Percentiles rank a stretch among this genome's conserved stretches.
phyloP scores from a whole-genome alignment of 2,113 vertebrate genomes.

The Fulica atra region DNA sequence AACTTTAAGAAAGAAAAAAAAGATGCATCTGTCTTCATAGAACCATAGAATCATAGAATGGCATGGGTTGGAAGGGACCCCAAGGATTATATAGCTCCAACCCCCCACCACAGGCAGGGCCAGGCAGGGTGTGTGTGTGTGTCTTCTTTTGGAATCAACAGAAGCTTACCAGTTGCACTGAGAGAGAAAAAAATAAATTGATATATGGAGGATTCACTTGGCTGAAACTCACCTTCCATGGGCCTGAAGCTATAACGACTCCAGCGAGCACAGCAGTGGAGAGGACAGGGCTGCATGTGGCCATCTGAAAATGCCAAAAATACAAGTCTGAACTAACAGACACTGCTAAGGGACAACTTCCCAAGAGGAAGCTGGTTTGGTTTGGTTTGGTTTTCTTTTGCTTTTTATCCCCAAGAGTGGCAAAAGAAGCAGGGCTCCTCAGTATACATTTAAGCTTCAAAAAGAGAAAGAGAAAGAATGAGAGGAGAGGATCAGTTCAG shows the following conservation, averaged over 20 bases:
- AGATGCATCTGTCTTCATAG: background rate
- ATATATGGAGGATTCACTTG: background rate
- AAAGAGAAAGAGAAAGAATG: background rate
- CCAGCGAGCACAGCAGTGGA: background rate
- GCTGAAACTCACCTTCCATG: background rate
- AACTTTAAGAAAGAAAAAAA: background rate
- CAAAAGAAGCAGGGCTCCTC: background rate
- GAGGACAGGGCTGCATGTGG: rapidly evolving
- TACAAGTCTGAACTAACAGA: background rate
- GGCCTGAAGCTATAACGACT: background rate
- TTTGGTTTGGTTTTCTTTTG: background rate
- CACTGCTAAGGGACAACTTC: background rate
- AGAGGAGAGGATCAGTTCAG: background rate
- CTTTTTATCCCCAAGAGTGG: too few species aligned
- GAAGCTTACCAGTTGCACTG: background rate
- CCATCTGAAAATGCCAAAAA: background rate
- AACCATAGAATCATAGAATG: too few species aligned
- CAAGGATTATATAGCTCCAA: too few species aligned
- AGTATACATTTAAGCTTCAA: background rate
- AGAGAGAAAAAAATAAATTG: background rate
- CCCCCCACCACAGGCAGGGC: too few species aligned
- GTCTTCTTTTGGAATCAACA: background rate
- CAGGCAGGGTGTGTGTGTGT: too few species aligned
- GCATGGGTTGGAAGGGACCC: too few species aligned
- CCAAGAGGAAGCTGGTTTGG: background rate